Percentiles rank a stretch among this genome's conserved stretches.
Evolutionary conservation across 2,888 invertebrate species (phyloP).

Genomic region (Nycteola revayana): DNA sequence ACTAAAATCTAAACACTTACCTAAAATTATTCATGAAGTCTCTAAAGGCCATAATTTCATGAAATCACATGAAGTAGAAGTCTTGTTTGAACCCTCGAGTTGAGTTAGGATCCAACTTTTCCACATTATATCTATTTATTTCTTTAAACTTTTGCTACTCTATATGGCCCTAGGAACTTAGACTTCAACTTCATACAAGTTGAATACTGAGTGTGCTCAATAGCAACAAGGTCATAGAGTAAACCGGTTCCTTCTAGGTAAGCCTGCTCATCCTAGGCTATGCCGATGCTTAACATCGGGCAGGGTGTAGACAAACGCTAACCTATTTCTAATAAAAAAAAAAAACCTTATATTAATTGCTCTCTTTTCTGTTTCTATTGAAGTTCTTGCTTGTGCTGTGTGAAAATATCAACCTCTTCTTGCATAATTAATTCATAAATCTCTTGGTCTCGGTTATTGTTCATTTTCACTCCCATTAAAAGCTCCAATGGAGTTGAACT

Average conservation of each 20-base stretch:
- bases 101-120: not conserved
- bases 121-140: slow-evolving; percentile 1
- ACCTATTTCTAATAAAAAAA: too few species aligned
- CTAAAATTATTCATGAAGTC: too few species aligned
- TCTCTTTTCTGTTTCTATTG: not conserved
- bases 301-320: too few species aligned
- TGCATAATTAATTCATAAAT: not conserved
- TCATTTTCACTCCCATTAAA: slow-evolving; percentile 21
- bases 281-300: too few species aligned
- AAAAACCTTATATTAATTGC: not conserved
- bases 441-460: slow-evolving; percentile 10
- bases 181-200: slow-evolving; percentile 1
- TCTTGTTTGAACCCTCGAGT: not conserved
- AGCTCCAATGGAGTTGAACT: slow-evolving; percentile 25
- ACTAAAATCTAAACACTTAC: too few species aligned
- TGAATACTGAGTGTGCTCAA: not conserved
- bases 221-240: slow-evolving; percentile 1
- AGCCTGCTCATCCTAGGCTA: too few species aligned
- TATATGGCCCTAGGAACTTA: slow-evolving; percentile 1
- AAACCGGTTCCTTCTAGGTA: too few species aligned
- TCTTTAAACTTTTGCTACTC: not conserved
- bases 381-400: not conserved
- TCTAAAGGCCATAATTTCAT: not conserved
- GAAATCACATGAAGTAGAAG: not conserved
- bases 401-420: not conserved